Percentiles rank a stretch among this genome's conserved stretches.
Conservation (phyloP, 1,140 invertebrate genomes). For the Leptopilina boulardi region DNA sequence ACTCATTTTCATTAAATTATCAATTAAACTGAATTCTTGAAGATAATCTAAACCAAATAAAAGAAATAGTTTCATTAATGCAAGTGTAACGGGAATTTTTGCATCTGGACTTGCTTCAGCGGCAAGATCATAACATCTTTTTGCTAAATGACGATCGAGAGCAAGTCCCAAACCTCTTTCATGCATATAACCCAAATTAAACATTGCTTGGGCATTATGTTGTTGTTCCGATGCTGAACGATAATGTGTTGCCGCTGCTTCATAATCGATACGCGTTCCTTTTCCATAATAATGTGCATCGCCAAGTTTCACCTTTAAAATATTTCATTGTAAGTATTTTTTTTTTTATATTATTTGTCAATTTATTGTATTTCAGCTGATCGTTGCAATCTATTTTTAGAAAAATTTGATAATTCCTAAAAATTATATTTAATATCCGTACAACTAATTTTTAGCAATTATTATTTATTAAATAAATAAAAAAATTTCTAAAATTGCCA, state of each 20-base stretch:
- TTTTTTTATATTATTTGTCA: too few relatives aligned
- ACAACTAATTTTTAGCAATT: too few relatives aligned
- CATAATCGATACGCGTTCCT: constrained; percentile 94
- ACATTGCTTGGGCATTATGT: constrained; percentile 98
- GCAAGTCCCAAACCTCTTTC: constrained; percentile 93
- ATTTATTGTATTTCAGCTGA: too few relatives aligned
- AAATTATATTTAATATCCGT: too few relatives aligned
- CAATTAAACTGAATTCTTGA: constrained; percentile 79
- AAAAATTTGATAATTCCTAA: too few relatives aligned
- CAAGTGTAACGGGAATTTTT: constrained; percentile 94
- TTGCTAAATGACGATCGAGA: constrained; percentile 87
- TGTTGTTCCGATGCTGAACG: constrained; percentile 96
- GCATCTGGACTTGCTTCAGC: constrained; percentile 96
- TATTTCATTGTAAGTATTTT: constrained; percentile 8
- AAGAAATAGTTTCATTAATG: constrained; percentile 91
- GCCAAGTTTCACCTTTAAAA: constrained; percentile 92
- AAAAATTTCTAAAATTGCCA: too few relatives aligned
- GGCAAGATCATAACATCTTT: constrained; percentile 97
- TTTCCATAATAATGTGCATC: constrained; percentile 99
- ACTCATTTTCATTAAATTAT: constrained; percentile 70
- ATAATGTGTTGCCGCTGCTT: constrained; percentile 93
- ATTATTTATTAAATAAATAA: too few relatives aligned
- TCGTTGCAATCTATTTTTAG: too few relatives aligned
- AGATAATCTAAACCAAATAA: constrained; percentile 85
- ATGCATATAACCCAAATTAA: constrained; percentile 99